Conservation (phyloP, 2,797 vertebrate species). For the Phrynocephalus guinanensis region DNA sequence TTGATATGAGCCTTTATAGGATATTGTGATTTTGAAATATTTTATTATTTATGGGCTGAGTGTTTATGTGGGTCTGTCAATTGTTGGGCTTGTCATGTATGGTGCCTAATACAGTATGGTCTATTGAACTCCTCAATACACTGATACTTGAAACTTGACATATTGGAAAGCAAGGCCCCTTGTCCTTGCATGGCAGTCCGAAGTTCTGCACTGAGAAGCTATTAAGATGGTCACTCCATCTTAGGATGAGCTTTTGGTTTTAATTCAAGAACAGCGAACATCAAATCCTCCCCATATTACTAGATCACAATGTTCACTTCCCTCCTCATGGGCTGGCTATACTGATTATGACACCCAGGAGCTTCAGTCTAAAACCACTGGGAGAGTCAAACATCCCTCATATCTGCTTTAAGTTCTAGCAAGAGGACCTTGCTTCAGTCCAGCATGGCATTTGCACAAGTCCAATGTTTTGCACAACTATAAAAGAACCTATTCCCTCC, state of each 20-base stretch:
- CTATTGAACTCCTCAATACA: too few species aligned
- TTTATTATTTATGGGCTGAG: too few species aligned
- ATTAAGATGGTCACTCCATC: background rate
- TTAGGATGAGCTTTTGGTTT: background rate
- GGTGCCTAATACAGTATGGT: too few species aligned
- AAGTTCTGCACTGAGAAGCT: background rate
- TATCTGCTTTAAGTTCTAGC: background rate
- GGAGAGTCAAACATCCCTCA: background rate
- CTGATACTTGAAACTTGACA: too few species aligned
- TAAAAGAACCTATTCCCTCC: background rate
- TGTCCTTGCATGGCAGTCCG: background rate
- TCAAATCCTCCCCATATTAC: background rate
- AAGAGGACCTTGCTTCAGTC: background rate
- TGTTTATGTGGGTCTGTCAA: too few species aligned
- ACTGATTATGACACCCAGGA: background rate
- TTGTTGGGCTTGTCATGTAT: too few species aligned
- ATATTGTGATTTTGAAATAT: too few species aligned
- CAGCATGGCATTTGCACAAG: background rate
- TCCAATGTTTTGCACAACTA: too few species aligned
- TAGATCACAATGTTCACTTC: background rate
- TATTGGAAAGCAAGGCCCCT: background rate
- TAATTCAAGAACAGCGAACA: background rate
- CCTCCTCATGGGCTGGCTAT: background rate
- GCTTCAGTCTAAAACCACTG: background rate
- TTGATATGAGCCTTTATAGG: too few species aligned